Conservation (phyloP, 2,888 invertebrate species). For the Plebejus argus region DNA sequence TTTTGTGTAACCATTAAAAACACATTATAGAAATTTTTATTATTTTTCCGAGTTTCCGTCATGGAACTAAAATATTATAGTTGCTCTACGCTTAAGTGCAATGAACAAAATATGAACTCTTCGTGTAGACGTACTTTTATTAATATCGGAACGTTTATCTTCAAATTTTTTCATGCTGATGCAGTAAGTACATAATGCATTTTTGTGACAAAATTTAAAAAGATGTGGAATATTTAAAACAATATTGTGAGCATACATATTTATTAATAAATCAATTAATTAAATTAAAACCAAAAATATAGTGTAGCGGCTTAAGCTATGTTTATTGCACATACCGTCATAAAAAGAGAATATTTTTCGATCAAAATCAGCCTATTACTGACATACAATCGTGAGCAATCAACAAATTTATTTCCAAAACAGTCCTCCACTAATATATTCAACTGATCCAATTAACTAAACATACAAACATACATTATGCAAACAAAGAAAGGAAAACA, state of each 20-base stretch:
- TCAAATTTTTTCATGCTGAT: not conserved
- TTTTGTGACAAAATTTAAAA: not conserved
- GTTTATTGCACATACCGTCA: too few species aligned
- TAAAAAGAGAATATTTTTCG: not conserved
- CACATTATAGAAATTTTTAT: slow-evolving; percentile 11
- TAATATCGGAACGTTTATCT: not conserved
- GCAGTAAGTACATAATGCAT: too few species aligned
- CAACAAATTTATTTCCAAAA: slow-evolving; percentile 18
- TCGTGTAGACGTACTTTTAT: not conserved
- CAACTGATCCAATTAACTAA: not conserved
- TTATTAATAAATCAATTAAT: not conserved
- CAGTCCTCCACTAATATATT: not conserved
- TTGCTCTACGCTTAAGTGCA: not conserved
- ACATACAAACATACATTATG: slow-evolving; percentile 1
- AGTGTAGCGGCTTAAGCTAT: not conserved
- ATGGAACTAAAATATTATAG: not conserved
- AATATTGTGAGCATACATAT: not conserved
- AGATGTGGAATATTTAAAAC: not conserved
- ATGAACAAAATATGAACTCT: not conserved
- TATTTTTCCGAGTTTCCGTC: not conserved
- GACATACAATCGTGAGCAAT: not conserved
- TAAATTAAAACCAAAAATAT: too few species aligned
- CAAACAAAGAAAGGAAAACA: slow-evolving; percentile 14
- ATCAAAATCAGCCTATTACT: not conserved
- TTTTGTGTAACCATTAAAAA: slow-evolving; percentile 28